Percentiles rank a stretch among this genome's conserved stretches.
phyloP scores from a whole-genome alignment of 35 echinoderm and acorn worm species.

The Diadema setosum region DNA sequence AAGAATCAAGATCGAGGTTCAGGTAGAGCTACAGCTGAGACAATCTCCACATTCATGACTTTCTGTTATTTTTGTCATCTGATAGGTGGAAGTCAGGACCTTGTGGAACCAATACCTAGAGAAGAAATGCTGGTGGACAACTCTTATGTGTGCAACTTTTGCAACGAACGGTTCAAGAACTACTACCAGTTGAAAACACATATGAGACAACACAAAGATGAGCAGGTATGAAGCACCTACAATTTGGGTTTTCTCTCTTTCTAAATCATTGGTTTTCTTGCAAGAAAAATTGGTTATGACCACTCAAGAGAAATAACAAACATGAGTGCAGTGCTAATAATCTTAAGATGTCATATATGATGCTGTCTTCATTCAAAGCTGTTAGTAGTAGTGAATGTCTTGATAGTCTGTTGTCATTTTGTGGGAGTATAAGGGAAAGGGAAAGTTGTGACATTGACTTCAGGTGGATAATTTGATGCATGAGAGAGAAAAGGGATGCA shows the following conservation, averaged over 20 bases:
- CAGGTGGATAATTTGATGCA: no score
- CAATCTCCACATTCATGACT: no score
- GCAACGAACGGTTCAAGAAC: constrained; percentile 79
- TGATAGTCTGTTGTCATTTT: no score
- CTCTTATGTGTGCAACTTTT: constrained; percentile 89
- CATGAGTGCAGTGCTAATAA: not conserved
- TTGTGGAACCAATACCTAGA: not conserved
- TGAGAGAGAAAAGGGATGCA: no score
- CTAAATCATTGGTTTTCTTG: not conserved
- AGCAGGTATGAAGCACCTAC: constrained; percentile 77
- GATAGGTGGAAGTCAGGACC: not conserved
- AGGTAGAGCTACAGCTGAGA: no score
- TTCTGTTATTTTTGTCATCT: no score
- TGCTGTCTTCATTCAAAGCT: not conserved
- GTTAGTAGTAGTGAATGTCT: no score
- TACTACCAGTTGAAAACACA: constrained; percentile 95
- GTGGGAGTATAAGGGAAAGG: no score
- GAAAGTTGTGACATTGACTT: no score
- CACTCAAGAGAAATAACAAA: not conserved
- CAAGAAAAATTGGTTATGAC: not conserved
- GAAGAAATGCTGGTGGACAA: constrained; percentile 72
- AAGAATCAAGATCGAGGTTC: no score
- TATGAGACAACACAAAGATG: constrained; percentile 82
- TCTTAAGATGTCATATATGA: not conserved
- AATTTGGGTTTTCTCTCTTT: no score